phyloP scores from a whole-genome alignment of 2,888 invertebrate genomes.

The Drosophila demipolita region DNA sequence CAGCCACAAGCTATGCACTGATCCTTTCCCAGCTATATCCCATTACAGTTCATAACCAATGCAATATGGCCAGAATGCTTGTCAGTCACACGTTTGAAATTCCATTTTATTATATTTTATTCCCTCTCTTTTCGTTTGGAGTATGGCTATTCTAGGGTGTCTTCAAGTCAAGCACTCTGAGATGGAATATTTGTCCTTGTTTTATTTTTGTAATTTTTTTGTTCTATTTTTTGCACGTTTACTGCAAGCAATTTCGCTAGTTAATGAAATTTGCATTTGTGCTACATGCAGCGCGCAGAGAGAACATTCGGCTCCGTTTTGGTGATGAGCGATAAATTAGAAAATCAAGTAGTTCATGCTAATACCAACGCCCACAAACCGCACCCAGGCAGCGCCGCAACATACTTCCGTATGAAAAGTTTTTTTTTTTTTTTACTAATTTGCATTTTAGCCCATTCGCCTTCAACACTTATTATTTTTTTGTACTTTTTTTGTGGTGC shows the following conservation, averaged over 20 bases:
- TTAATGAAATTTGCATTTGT: conserved; percentile 78
- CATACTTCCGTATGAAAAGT: conserved; percentile 64
- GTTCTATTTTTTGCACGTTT: conserved; percentile 44
- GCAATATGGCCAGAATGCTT: conserved; percentile 8
- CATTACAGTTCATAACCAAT: background rate
- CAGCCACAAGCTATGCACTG: conserved; percentile 21
- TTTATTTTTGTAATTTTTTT: background rate
- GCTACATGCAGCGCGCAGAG: conserved; percentile 68
- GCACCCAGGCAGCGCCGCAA: conserved; percentile 32
- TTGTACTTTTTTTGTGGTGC: conserved; percentile 20
- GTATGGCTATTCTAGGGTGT: background rate
- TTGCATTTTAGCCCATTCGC: conserved; percentile 57
- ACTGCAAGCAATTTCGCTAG: conserved; percentile 71
- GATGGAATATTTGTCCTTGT: background rate
- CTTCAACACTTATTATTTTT: conserved; percentile 31
- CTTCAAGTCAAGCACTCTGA: background rate
- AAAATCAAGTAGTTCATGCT: conserved; percentile 79
- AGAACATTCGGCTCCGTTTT: conserved; percentile 59
- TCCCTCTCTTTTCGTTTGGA: background rate
- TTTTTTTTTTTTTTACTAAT: conserved; percentile 53
- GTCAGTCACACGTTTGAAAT: background rate
- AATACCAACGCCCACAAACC: conserved; percentile 58
- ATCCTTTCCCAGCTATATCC: conserved; percentile 45
- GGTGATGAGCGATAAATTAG: conserved; percentile 79
- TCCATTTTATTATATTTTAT: background rate